A percentile compares a stretch with the other conserved stretches of the same genome.
These are phyloP conservation scores for Schizothorax lantsangensis DNA, from an alignment of 2,797 vertebrate genomes.

Conservation along the genomic window DNA sequence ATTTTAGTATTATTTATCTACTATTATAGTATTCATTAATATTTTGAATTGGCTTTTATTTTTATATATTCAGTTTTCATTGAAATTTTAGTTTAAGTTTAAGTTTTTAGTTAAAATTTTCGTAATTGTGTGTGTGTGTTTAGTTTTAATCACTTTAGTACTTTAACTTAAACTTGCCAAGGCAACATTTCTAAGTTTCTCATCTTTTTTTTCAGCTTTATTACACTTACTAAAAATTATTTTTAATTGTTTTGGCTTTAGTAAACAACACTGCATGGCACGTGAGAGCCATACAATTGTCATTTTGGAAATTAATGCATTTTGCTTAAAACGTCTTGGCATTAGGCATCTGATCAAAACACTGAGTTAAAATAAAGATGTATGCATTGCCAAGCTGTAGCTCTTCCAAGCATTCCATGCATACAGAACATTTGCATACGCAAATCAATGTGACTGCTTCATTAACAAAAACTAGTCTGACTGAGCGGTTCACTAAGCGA, in stretches of 20 bases:
- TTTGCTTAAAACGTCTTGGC: background rate
- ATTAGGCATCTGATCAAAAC: background rate
- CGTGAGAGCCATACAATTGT: background rate
- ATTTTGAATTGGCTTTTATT: background rate
- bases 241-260: background rate
- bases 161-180: background rate
- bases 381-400: background rate
- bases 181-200: background rate
- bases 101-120: too few species aligned
- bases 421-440: background rate
- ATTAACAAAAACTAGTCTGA: background rate
- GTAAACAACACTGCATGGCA: background rate
- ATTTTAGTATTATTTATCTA: background rate
- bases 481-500: background rate
- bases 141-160: background rate
- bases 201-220: background rate
- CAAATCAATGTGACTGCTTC: background rate
- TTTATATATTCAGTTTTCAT: background rate
- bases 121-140: too few species aligned
- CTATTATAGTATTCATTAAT: background rate
- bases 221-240: background rate
- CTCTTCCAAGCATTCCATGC: background rate
- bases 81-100: too few species aligned
- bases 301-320: background rate
- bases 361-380: background rate